Evolutionary conservation across 2,797 vertebrate species (phyloP).

Genomic region (Bradypodion ventrale): DNA sequence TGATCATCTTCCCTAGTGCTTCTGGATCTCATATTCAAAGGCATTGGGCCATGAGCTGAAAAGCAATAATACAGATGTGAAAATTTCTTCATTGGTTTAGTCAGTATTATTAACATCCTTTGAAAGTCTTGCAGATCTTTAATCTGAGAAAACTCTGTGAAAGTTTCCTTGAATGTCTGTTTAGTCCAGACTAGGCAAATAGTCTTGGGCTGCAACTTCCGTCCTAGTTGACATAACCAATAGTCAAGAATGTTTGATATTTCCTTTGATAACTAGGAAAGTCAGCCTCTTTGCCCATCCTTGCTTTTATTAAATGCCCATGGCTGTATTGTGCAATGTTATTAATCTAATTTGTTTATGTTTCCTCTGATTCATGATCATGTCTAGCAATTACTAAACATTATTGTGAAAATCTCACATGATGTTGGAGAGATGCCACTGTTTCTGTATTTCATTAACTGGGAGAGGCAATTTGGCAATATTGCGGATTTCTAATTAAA

Average conservation of each 20-base stretch:
- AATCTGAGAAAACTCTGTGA: not conserved
- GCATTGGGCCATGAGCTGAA: no score
- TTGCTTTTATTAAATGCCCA: not conserved
- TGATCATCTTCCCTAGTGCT: not conserved
- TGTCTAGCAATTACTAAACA: not conserved
- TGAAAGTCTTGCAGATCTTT: not conserved
- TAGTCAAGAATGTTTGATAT: not conserved
- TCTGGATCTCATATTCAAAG: no score
- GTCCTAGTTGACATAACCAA: not conserved
- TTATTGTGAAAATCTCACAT: not conserved
- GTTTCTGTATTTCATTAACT: not conserved
- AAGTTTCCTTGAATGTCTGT: not conserved
- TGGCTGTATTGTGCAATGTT: not conserved
- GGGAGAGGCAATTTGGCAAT: constrained; percentile 2
- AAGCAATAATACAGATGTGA: no score
- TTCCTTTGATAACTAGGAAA: no score
- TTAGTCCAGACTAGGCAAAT: not conserved
- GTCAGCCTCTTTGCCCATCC: no score
- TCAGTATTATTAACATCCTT: not conserved
- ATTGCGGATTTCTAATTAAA: not conserved
- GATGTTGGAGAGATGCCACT: not conserved
- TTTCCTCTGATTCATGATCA: not conserved
- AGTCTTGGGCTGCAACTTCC: not conserved
- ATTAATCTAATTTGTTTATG: not conserved
- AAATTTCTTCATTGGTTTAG: no score